Evolutionary conservation across 92 coral and sea anemone species (phyloP).

Genomic region (Phenganax subtilis): DNA sequence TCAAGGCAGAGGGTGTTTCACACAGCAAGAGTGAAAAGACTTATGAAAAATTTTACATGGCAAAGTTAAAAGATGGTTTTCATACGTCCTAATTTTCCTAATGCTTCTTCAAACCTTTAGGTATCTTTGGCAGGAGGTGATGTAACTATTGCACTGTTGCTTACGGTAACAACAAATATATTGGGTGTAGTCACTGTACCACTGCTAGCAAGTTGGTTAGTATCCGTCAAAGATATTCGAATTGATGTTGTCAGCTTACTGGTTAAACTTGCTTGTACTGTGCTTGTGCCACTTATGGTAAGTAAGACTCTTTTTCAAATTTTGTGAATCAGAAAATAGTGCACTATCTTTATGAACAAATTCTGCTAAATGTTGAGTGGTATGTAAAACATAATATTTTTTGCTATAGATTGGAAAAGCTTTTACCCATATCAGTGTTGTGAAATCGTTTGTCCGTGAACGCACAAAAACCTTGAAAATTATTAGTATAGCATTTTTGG

Average conservation of each 20-base stretch:
- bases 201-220: constrained; percentile 73
- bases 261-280: constrained; percentile 67
- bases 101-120: constrained; percentile 36
- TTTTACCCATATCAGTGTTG: constrained; percentile 57
- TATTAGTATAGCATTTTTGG: constrained; percentile 60
- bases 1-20: no score
- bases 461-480: constrained; percentile 67
- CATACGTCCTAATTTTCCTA: background rate
- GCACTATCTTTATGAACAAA: background rate
- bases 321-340: background rate
- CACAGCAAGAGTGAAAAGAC: background rate
- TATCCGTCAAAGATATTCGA: constrained; percentile 64
- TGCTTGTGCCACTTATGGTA: constrained; percentile 81
- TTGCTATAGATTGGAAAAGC: constrained; percentile 81
- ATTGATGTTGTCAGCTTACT: constrained; percentile 62
- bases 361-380: background rate
- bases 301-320: constrained; percentile 30
- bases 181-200: constrained; percentile 77
- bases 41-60: background rate
- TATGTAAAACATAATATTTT: background rate
- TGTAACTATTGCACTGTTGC: constrained; percentile 71
- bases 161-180: constrained; percentile 80
- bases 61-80: background rate
- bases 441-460: constrained; percentile 68
- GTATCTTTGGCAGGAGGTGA: constrained; percentile 86